Evolutionary conservation across 2,888 invertebrate genomes (phyloP).

Genomic region (Didymodactylos carnosus): DNA sequence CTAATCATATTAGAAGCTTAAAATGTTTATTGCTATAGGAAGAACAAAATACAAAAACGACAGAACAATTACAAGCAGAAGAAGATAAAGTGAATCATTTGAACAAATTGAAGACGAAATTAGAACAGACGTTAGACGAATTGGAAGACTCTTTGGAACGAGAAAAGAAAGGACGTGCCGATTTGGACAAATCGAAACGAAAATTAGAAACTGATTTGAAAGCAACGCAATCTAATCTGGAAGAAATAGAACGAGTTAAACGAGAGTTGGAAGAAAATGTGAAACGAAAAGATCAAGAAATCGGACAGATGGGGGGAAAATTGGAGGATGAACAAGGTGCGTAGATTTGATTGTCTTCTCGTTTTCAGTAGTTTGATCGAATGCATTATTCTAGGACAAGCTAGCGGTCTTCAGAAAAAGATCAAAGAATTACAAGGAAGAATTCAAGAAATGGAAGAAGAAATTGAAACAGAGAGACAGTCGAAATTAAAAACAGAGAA

Average conservation of each 20-base stretch:
- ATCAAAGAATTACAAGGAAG: slow-evolving; percentile 40
- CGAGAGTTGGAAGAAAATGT: slow-evolving; percentile 29
- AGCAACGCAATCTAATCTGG: slow-evolving; percentile 37
- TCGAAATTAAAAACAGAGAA: slow-evolving; percentile 84
- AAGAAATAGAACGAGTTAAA: slow-evolving; percentile 31
- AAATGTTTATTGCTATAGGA: too few relatives aligned
- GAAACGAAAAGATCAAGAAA: slow-evolving; percentile 81
- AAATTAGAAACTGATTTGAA: slow-evolving; percentile 98
- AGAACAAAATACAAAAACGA: slow-evolving; percentile 16
- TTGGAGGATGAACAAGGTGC: slow-evolving; percentile 95
- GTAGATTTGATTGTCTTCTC: too few relatives aligned
- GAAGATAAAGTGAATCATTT: slow-evolving; percentile 55
- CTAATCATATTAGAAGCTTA: too few relatives aligned
- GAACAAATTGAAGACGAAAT: slow-evolving; percentile 90
- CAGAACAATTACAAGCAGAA: slow-evolving; percentile 17
- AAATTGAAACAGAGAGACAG: slow-evolving; percentile 94
- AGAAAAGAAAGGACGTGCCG: slow-evolving; percentile 91
- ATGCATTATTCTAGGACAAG: too few relatives aligned
- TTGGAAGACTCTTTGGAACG: slow-evolving; percentile 94
- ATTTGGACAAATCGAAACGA: slow-evolving; percentile 90
- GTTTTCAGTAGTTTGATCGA: too few relatives aligned
- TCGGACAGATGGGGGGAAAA: slow-evolving; percentile 72
- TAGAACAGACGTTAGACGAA: slow-evolving; percentile 80
- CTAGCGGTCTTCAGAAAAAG: neutral
- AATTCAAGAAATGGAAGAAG: slow-evolving; percentile 97